Evolutionary conservation across 2,888 invertebrate species (phyloP).

Genomic region (Cryptus armator): DNA sequence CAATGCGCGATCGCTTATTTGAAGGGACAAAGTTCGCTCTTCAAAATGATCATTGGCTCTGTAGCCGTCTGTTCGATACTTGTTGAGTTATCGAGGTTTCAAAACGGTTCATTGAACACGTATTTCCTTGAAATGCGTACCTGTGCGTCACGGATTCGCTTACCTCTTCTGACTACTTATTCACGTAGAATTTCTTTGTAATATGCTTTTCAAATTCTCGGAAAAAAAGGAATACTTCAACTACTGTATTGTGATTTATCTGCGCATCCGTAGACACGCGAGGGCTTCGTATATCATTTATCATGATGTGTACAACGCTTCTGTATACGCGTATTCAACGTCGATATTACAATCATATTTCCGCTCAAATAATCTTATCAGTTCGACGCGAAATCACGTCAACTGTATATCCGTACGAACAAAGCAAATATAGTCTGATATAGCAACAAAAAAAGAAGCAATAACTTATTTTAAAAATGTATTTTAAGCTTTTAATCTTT

Average conservation of each 20-base stretch:
- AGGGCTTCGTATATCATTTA: background rate
- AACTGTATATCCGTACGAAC: background rate
- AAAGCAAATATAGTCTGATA: background rate
- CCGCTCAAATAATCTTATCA: conserved; percentile 17
- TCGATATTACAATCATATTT: background rate
- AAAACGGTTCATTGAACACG: background rate
- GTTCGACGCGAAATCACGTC: background rate
- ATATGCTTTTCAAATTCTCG: background rate
- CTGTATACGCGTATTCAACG: background rate
- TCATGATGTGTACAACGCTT: background rate
- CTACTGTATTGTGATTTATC: background rate
- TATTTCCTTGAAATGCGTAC: background rate
- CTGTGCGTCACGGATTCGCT: background rate
- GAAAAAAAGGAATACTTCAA: background rate
- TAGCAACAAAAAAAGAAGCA: background rate
- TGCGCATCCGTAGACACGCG: background rate
- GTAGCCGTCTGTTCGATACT: background rate
- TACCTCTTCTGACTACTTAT: background rate
- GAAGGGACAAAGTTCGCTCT: background rate
- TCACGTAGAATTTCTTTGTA: background rate
- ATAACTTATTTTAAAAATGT: background rate
- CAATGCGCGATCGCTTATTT: background rate
- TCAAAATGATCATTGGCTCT: background rate
- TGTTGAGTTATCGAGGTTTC: background rate
- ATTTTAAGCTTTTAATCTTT: no score